These are phyloP conservation scores for Abramis brama DNA, from an alignment of 2,113 vertebrate species.

Conservation along the genomic window DNA sequence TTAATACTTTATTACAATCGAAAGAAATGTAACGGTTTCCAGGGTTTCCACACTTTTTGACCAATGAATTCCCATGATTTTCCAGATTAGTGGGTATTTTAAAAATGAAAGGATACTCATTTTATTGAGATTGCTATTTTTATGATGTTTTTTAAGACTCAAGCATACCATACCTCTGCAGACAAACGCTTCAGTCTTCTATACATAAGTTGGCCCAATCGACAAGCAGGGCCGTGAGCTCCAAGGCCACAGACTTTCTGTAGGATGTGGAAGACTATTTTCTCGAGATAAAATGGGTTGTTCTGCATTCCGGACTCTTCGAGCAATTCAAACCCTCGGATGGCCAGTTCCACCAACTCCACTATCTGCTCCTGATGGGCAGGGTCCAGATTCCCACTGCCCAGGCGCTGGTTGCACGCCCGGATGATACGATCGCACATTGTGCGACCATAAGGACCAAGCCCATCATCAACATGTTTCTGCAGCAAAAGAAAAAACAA, in stretches of 20 bases:
- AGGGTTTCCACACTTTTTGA: not conserved
- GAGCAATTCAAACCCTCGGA: conserved; percentile 73
- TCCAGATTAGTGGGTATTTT: no score
- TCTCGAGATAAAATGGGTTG: conserved; percentile 85
- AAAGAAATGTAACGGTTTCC: not conserved
- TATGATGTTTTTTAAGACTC: no score
- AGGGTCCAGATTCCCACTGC: conserved; percentile 51
- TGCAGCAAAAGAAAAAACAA: conserved; percentile 38
- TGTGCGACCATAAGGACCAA: conserved; percentile 67
- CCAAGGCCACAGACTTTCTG: conserved; percentile 70
- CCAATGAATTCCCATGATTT: not conserved
- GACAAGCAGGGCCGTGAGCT: conserved; percentile 58
- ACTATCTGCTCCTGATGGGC: conserved; percentile 70
- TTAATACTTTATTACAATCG: not conserved
- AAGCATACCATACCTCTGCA: not conserved
- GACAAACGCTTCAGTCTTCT: conserved; percentile 62
- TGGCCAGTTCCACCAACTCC: conserved; percentile 78
- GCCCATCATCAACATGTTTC: conserved; percentile 53
- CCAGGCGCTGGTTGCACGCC: conserved; percentile 83
- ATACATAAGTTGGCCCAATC: conserved; percentile 74
- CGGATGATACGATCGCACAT: conserved; percentile 83
- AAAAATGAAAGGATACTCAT: no score
- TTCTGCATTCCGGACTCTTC: conserved; percentile 60
- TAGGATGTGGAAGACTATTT: conserved; percentile 86
- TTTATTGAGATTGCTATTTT: no score